Evolutionary conservation across 1,140 invertebrate species (phyloP), one percentile per base, ranked within the genome.

Genomic region (Scaptomyza graminum): DNA sequence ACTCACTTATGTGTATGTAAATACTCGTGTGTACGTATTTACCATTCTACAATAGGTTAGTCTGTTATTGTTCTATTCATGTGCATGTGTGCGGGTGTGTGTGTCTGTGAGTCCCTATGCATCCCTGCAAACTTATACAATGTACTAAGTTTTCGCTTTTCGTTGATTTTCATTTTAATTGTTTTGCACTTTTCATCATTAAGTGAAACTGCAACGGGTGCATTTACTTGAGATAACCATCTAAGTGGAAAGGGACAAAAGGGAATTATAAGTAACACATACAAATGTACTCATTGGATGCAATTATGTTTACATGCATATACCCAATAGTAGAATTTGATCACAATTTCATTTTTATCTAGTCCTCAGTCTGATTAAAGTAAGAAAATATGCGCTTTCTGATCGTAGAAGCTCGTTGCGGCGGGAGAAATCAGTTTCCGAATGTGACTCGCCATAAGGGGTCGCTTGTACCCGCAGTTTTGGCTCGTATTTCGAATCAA

Each of bases 101-200:
- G 34, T 44, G 13, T 47, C 11, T 3, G 37, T 41, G 12, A 41
- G 5, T 37, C 13, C 9, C 9, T 8, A 28, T 39, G 31, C 49
- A 37, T 47, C 41, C 61, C 22, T 25, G 5, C 47, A 44, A 13
- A 62, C 41, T 18, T 51, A 56, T 60, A 31, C 7, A 5, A 12
- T 46, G 44, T 37, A 54, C 54, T 70, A 79, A 79, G 83, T 82
- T 88, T 88, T 88, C 83, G 62, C 83, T 88, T 88, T 88, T 88
- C 79, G 83, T 88, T 80, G 74, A 77, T 85, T 85, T 80, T 85
- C 76, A 84, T 84, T 88, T 87, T 87, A 88, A 87, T 87, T 87
- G 70, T 72, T 61, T 43, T 69, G 75, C 61, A 57, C 55, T 54
- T 70, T 61, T 70, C 55, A 41, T 75, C 39, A 68, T 60, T 60